Conservation (phyloP, 2,797 vertebrate species). For the Anabacerthia variegaticeps region DNA sequence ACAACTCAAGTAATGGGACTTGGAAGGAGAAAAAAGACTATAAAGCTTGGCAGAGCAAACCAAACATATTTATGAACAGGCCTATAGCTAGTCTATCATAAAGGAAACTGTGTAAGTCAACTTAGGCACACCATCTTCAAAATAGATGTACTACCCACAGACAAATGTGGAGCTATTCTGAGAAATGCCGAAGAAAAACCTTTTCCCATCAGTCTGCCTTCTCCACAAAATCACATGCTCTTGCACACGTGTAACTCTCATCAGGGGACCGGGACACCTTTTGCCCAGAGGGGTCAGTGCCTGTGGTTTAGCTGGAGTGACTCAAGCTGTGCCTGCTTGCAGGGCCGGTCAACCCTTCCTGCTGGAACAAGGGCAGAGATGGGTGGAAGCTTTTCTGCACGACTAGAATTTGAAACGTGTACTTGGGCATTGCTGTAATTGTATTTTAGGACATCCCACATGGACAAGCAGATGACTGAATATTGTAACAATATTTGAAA, state of each 20-base stretch:
- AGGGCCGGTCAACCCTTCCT: not conserved
- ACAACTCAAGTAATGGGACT: constrained; percentile 63
- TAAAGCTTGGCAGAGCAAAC: constrained; percentile 45
- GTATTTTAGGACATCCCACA: not conserved
- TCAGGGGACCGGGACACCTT: not conserved
- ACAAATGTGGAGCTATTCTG: not conserved
- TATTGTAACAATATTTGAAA: not conserved
- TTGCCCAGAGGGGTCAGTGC: fast-evolving
- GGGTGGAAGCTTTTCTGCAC: not conserved
- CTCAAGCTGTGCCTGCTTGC: fast-evolving
- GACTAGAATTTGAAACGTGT: not conserved
- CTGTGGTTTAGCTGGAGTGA: not conserved
- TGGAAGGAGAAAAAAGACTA: constrained; percentile 20
- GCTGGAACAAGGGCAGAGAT: not conserved
- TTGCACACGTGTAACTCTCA: not conserved
- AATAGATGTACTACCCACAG: constrained; percentile 19
- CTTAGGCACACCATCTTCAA: constrained; percentile 45
- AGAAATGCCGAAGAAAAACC: not conserved
- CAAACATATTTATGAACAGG: constrained; percentile 57
- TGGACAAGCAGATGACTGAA: not conserved
- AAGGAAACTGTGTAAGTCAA: constrained; percentile 49
- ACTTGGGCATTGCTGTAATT: not conserved
- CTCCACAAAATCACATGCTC: not conserved
- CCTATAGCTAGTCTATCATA: constrained; percentile 38
- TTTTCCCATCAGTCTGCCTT: not conserved